A percentile compares a stretch with the other conserved stretches of the same genome.
Evolutionary conservation across 2,888 invertebrate genomes (phyloP).

Genomic region (Drosophila paranaensis): DNA sequence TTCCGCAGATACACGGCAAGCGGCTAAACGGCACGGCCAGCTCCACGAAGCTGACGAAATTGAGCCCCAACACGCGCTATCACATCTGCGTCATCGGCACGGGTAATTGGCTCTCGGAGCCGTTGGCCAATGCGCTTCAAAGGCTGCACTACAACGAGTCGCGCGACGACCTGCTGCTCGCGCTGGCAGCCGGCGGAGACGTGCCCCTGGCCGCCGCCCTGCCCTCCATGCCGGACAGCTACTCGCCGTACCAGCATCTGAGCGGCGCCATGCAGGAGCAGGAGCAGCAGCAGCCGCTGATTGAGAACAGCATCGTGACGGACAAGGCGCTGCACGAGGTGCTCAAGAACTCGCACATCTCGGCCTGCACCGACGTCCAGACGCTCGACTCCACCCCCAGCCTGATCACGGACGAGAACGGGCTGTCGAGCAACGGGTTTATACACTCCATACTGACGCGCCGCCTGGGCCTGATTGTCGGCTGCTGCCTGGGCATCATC

Average conservation of each 20-base stretch:
- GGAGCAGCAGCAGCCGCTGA: constrained; percentile 55
- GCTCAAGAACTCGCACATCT: constrained; percentile 89
- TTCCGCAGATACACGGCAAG: constrained; percentile 90
- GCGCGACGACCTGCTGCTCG: constrained; percentile 63
- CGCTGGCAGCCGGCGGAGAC: constrained; percentile 22
- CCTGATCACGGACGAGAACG: constrained; percentile 86
- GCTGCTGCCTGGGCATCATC: constrained; percentile 93
- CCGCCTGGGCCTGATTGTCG: constrained; percentile 93
- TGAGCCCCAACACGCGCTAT: constrained; percentile 92
- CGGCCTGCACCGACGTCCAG: constrained; percentile 91
- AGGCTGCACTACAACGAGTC: constrained; percentile 83
- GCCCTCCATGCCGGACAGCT: constrained; percentile 57
- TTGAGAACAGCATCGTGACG: constrained; percentile 87
- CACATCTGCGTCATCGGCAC: constrained; percentile 94
- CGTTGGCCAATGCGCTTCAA: constrained; percentile 81
- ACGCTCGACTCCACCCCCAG: constrained; percentile 90
- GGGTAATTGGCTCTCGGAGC: constrained; percentile 89
- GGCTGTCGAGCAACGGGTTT: constrained; percentile 88
- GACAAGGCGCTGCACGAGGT: constrained; percentile 86
- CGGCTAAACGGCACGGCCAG: constrained; percentile 90
- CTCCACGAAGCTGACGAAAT: constrained; percentile 90
- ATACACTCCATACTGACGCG: constrained; percentile 92
- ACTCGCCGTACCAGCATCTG: constrained; percentile 64
- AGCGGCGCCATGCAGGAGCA: constrained; percentile 38
- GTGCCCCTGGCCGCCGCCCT: constrained; percentile 25